Evolutionary conservation across 2,888 invertebrate genomes (phyloP).

Genomic region (Oconnorella tubifera): DNA sequence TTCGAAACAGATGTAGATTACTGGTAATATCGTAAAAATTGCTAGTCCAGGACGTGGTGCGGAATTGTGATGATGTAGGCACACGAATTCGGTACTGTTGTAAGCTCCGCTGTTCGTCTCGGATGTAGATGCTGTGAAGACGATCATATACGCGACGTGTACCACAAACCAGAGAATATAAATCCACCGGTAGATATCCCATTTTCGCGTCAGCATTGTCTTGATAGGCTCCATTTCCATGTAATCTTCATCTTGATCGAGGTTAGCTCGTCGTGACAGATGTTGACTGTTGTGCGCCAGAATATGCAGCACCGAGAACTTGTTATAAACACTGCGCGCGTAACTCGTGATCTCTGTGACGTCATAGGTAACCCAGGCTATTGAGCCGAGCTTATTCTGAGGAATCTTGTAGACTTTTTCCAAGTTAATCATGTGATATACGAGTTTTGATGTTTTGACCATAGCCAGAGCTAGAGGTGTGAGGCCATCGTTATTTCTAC

Average conservation of each 20-base stretch:
- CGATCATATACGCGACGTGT: conserved; percentile 33
- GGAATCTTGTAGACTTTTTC: conserved; percentile 38
- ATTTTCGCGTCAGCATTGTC: conserved; percentile 29
- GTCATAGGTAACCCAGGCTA: conserved; percentile 38
- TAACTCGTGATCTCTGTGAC: conserved; percentile 36
- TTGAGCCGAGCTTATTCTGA: conserved; percentile 36
- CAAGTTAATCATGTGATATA: conserved; percentile 30
- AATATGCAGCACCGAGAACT: conserved; percentile 36
- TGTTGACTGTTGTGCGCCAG: conserved; percentile 34
- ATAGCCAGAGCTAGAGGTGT: conserved; percentile 33
- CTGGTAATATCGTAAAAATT: conserved; percentile 28
- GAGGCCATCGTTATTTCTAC: conserved; percentile 34
- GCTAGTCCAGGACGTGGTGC: conserved; percentile 22
- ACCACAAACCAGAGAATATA: conserved; percentile 34
- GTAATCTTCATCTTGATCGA: conserved; percentile 28
- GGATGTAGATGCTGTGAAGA: conserved; percentile 30
- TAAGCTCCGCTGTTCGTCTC: conserved; percentile 18
- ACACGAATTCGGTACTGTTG: conserved; percentile 12
- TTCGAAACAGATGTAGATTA: conserved; percentile 29
- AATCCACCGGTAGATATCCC: conserved; percentile 33
- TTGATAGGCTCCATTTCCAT: conserved; percentile 35
- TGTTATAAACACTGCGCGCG: conserved; percentile 32
- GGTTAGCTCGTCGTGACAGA: conserved; percentile 25
- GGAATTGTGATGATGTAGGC: too few species aligned
- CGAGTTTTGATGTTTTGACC: conserved; percentile 23